phyloP scores from a whole-genome alignment of 2,888 invertebrate genomes.

The Drepanosiphum platanoidis region DNA sequence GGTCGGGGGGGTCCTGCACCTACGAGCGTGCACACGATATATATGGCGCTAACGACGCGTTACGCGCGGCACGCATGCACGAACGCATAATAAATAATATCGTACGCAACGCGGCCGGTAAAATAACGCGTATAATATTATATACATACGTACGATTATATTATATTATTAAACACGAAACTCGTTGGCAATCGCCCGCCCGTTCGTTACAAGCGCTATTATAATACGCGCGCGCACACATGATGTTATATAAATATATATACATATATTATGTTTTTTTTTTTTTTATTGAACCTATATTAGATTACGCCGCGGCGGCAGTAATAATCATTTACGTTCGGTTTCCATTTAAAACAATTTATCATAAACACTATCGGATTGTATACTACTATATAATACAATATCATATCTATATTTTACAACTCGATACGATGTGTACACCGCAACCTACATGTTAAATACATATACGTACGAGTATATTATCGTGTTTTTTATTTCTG shows the following conservation, averaged over 20 bases:
- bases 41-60: too few relatives aligned
- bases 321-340: constrained; percentile 3
- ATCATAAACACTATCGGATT: constrained; percentile 39
- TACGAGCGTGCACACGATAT: neutral
- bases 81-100: neutral
- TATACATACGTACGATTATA: too few relatives aligned
- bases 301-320: constrained; percentile 28
- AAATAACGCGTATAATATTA: too few relatives aligned
- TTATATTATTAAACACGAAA: neutral
- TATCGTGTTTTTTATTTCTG: neutral
- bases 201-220: too few relatives aligned
- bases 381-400: too few relatives aligned
- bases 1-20: too few relatives aligned
- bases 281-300: constrained; percentile 32
- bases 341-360: constrained; percentile 34
- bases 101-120: too few relatives aligned
- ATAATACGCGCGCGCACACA: neutral
- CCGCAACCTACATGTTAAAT: too few relatives aligned
- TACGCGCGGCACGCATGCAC: neutral
- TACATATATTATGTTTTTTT: neutral
- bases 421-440: neutral
- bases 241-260: neutral
- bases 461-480: too few relatives aligned
- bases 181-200: neutral
- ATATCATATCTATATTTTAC: neutral